Base-by-base conservation (phyloP, 1,140 invertebrate genomes). In the Formica exsecta region DNA sequence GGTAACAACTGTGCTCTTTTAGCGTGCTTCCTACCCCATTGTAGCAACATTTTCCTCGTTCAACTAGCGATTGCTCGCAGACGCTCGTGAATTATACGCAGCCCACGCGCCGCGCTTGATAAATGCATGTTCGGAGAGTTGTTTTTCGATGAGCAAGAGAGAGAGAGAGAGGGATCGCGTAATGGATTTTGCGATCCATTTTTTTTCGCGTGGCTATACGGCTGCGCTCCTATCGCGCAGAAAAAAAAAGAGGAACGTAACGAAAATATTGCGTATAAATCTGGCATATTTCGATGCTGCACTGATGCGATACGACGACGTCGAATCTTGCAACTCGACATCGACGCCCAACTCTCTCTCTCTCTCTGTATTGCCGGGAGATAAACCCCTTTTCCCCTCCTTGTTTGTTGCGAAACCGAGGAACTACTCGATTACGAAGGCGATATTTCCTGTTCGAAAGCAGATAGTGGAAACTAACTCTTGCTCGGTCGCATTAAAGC, bases 171-270 rank as follows among this genome's bases (percentile, higher is more conserved):
- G 25, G 44, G 5, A 9, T 38, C 38, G 48, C 48, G 54, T 65
- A 85, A 85, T 85, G 81, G 81, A 77, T 85, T 85, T 85, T 65
- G 77, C 48, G 59, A 85, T 59, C 51, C 71, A 41, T 76, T 75
- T 84, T 74, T 76, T 41, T 29, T 54, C 41, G 36, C 19, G 25
- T 54, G 22, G 9, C 32, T 13, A 25, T 25, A 22, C 6, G 54
- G 51, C 62, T 32, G 44, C 73, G 54, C 25, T 38, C 19, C 51
- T 29, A 25, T 9, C 13, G 57, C n/a, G 13, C 16, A 6, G 19
- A 65, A 81, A 48, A 81, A 48, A 61, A 22, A 19, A 48, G n/a
- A 6, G 13, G 4, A 36, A 41, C 1, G 5, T 13, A 29, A 13
- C 38, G 16, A 61, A 85, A 85, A 85, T 41, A 65, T 65, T 41